Evolutionary conservation across 2,797 vertebrate species (phyloP).

Genomic region (Aselliscus stoliczkanus): DNA sequence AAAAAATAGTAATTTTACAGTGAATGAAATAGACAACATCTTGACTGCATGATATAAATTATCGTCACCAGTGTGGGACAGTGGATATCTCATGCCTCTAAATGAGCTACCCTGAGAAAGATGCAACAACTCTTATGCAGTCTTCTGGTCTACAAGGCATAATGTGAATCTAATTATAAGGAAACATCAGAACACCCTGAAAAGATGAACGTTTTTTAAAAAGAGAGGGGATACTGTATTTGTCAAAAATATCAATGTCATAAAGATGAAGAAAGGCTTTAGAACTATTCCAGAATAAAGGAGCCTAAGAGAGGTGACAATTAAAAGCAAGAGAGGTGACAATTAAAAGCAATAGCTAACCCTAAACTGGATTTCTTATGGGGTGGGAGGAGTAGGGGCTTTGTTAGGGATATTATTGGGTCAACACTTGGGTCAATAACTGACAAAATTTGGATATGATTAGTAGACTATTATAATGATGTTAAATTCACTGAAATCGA

Average conservation of each 20-base stretch:
- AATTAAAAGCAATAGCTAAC: neutral
- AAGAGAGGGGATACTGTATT: neutral
- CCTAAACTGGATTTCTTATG: neutral
- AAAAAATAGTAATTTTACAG: neutral
- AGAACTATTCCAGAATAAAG: neutral
- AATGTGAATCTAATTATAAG: neutral
- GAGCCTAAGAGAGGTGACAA: neutral
- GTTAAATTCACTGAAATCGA: neutral
- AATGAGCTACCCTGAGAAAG: neutral
- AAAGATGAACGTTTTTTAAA: neutral
- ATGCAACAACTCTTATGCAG: neutral
- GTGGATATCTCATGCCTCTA: neutral
- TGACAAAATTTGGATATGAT: neutral
- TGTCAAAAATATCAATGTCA: neutral
- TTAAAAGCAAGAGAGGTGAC: neutral
- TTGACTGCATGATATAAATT: neutral
- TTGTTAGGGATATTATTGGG: neutral
- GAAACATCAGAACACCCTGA: neutral
- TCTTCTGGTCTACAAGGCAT: neutral
- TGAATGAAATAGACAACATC: neutral
- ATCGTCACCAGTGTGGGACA: neutral
- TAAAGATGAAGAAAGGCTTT: neutral
- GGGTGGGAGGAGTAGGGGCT: neutral
- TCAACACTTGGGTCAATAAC: neutral
- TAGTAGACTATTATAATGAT: neutral